phyloP scores from a whole-genome alignment of 1,140 invertebrate species.

The Ctenoplectra terminalis region DNA sequence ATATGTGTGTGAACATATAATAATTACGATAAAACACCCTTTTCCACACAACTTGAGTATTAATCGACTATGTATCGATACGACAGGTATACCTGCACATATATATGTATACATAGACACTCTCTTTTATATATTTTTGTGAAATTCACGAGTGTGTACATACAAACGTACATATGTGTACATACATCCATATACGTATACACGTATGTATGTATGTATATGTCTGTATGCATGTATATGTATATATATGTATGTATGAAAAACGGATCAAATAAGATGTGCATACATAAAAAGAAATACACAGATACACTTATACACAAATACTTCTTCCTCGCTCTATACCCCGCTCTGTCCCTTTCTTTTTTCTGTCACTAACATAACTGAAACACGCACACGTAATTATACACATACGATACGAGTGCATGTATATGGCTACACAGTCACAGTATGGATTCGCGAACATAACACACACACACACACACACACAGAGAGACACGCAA shows the following conservation, averaged over 20 bases:
- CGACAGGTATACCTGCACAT: conserved; percentile 71
- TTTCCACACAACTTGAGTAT: conserved; percentile 78
- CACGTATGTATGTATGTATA: conserved; percentile 66
- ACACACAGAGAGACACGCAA: no score
- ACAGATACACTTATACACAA: conserved; percentile 58
- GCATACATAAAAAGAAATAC: conserved; percentile 60
- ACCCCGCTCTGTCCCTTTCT: conserved; percentile 7
- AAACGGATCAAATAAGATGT: conserved; percentile 65
- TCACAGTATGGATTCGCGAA: conserved; percentile 19
- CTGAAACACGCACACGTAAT: conserved; percentile 60
- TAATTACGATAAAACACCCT: conserved; percentile 70
- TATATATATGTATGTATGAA: conserved; percentile 69
- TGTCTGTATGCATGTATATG: conserved; percentile 69
- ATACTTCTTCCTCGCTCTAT: conserved; percentile 23
- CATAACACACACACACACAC: conserved; percentile 1
- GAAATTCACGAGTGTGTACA: conserved; percentile 81
- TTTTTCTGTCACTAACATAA: conserved; percentile 16
- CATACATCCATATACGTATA: conserved; percentile 71
- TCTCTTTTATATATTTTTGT: conserved; percentile 83
- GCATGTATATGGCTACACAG: conserved; percentile 2
- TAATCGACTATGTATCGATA: conserved; percentile 74
- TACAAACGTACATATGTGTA: conserved; percentile 72
- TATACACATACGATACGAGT: conserved; percentile 43
- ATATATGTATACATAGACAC: conserved; percentile 77
- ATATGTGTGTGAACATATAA: conserved; percentile 56